A percentile compares a stretch with the other conserved stretches of the same genome.
Conservation (phyloP, 2,797 vertebrate genomes). For the Protosalanx chinensis region DNA sequence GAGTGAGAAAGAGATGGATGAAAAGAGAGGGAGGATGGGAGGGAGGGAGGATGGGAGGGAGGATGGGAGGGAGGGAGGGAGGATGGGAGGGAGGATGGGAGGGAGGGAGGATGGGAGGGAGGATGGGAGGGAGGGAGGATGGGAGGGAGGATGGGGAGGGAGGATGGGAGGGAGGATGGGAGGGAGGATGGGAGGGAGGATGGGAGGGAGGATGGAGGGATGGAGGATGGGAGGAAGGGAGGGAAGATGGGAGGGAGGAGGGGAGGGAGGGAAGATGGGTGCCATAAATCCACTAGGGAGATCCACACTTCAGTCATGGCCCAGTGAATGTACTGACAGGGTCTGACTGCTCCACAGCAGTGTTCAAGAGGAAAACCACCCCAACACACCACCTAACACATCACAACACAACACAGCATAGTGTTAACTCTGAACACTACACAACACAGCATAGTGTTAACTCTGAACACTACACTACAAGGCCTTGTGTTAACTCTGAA, state of each 20-base stretch:
- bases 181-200: slow-evolving; percentile 53
- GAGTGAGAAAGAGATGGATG: not conserved
- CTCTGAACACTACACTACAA: not conserved
- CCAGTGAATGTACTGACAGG: slow-evolving; percentile 66
- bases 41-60: slow-evolving; percentile 11
- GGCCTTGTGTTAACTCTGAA: not conserved
- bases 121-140: slow-evolving; percentile 41
- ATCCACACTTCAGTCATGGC: slow-evolving; percentile 62
- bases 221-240: not conserved
- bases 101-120: slow-evolving; percentile 9
- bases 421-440: not conserved
- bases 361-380: slow-evolving; percentile 44
- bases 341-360: slow-evolving; percentile 49
- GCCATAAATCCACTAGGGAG: slow-evolving; percentile 41
- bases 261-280: slow-evolving; percentile 24
- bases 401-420: slow-evolving; percentile 5
- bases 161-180: not conserved
- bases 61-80: slow-evolving; percentile 10
- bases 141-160: slow-evolving; percentile 1
- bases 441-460: not conserved
- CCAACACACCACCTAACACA: slow-evolving; percentile 27
- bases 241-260: slow-evolving; percentile 12
- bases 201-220: slow-evolving; percentile 20
- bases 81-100: slow-evolving; percentile 17
- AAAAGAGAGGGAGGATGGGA: slow-evolving; percentile 7